Evolutionary conservation across 2,113 vertebrate species (phyloP).

Genomic region (Podarcis cretensis): DNA sequence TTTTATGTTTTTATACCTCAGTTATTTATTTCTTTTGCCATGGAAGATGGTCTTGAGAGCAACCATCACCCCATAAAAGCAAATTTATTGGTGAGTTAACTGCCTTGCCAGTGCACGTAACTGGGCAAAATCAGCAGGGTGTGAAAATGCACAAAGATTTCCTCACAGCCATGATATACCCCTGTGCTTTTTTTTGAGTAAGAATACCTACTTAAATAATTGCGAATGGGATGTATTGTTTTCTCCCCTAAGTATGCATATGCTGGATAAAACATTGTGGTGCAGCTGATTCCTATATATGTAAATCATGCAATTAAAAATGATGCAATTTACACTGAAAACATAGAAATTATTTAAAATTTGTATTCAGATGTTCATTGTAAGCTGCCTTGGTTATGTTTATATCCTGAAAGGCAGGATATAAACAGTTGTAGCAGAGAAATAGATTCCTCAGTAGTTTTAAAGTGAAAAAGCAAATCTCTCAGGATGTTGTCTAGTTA

Average conservation of each 20-base stretch:
- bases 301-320: no score
- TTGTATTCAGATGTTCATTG: no score
- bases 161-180: neutral
- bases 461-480: neutral
- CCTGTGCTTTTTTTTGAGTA: neutral
- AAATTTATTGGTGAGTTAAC: neutral
- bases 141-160: neutral
- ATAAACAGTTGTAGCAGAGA: no score
- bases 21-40: neutral
- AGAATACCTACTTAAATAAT: no score
- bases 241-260: neutral
- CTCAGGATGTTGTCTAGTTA: neutral
- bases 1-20: neutral
- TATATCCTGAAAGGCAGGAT: no score
- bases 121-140: no score
- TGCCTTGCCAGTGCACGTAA: neutral
- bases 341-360: no score
- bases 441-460: neutral
- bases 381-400: no score
- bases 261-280: neutral
- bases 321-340: no score
- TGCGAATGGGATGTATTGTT: neutral
- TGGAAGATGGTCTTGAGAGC: neutral
- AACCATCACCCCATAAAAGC: neutral
- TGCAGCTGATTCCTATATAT: no score